Evolutionary conservation across 2,797 vertebrate species (phyloP), one percentile per base, ranked within the genome.

Genomic region (Sebastes matsubarae): DNA sequence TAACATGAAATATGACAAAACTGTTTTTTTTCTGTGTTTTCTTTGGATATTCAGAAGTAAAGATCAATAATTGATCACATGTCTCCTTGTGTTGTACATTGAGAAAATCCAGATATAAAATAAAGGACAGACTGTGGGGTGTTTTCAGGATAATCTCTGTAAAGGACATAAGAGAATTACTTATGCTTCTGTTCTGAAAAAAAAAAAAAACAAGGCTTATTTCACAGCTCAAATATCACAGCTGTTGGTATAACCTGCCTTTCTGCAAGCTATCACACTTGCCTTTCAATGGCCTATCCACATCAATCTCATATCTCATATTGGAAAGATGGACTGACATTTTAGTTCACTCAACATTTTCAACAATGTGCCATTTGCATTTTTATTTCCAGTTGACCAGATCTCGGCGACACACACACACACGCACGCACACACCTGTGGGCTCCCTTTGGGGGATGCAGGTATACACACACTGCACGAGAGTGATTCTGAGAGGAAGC

Each of bases 351-450:
- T 93, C 92, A 82, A 82, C 83, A 89, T 92, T 88, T 87, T 87
- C 90, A 85, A 93, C 91, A 93, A 93, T 90, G 90, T 94, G 91
- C 86, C 90, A 94, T 95, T 95, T 93, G 91, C 91, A 93, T 93
- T 94, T 91, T 85, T 88, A 85, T 88, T 91, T 90, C 90, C 87
- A 87, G 93, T 88, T 92, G 92, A 91, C 93, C 91, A 89, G 64
- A 88, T 88, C 87, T 86, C 68, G 9, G 81, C 71, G 85, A 86
- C 20, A 55, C 84, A 13, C 32, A 32, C 34, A 36, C 4, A 18
- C 42, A 46, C 42, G 3, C 54, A 85, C 20, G 42, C 84, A 13
- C 4, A 8, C 46, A 50, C 46, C 46, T 58, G 22, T 58, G 22
- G 60, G 67, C 77, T 80, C 80, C 78, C 16, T 81, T 25, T 68